Base-by-base conservation (phyloP, 2,113 vertebrate genomes). In the Ammodytes marinus region DNA sequence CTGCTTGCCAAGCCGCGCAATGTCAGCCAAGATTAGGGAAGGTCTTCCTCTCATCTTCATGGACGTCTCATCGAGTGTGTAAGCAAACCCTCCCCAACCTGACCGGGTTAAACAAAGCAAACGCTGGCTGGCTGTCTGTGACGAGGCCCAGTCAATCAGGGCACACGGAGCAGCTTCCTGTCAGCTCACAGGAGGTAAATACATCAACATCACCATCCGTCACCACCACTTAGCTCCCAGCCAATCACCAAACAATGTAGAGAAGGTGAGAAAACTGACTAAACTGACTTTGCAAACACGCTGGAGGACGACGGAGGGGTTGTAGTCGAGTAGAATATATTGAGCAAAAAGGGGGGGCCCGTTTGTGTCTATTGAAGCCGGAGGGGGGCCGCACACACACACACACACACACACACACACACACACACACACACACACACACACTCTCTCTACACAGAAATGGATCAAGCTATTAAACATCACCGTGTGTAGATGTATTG, bases 1-100 rank as follows among this genome's bases (percentile, higher is more conserved):
- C 15, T n/a, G 79, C 61, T 27, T 85, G 86, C 89, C 90, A 91
- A 90, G 85, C 42, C 27, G 39, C 74, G 27, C 91, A 94, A 93
- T 93, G 93, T 94, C 93, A 93, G 91, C 90, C 92, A 93, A 91
- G 88, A 92, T 89, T 88, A 91, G 69, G 50, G 79, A 93, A 93
- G 93, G 92, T 93, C 92, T 93, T 89, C 82, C 55, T 82, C 90
- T 91, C 89, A 87, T 93, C 91, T 92, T 91, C 89, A 89, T 90
- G 91, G 92, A 92, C 82, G 46, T 88, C 85, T 92, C 90, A 92
- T 93, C 4, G 86, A 92, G 86, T 86, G 89, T 88, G 88, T 80
- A 93, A 92, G 91, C 92, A 92, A 93, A 91, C 85, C 81, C 82
- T 86, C 90, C 71, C 77, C 83, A 79, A 40, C 57, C 88, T 80